Base-by-base conservation (phyloP, 1,140 invertebrate species). In the Dysdera silvatica region DNA sequence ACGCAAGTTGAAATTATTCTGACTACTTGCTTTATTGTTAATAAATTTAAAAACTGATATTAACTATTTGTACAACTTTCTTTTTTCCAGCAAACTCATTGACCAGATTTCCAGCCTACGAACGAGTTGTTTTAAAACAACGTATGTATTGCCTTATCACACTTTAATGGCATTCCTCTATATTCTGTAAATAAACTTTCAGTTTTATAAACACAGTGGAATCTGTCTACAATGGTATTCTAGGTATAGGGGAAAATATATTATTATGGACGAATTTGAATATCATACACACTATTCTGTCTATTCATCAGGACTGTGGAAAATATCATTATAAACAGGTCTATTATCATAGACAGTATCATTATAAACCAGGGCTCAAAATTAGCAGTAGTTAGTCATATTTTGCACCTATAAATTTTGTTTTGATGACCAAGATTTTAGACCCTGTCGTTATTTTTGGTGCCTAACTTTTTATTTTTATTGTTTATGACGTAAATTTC, bases 101-200 rank as follows among this genome's bases (percentile, higher is more conserved):
- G 10, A 58, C 55, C 67, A 96, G 96, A 79, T 96, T 97, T 75
- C 91, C 93, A 0, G 93, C 95, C 4, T 99, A 99, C 77, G 95
- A 99, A 78, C 82, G 93, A 51, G 95, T 99, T 6, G 83, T 91
- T 4, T 77, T 98, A 6, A 86, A 87, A 65, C 91, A 96, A 77
- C 88, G 65, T 67, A 58, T 48, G 65, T 63, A 43, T 26, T n/a
- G 35, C 8, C 31, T 8, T 4, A 26, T 2, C 20, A 23, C 8
- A 10, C 31, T 28, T 12, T 49, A 12, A 2, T 4, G 26, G 26
- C 31, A 16, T 49, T 10, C 35, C 35, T n/a, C 35, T 8, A 37
- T 37, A 12, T 49, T 49, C 31, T 49, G n/a, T 49, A 49, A 3
- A n/a, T n/a, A n/a, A n/a, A n/a, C n/a, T n/a, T n/a, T n/a, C n/a